Evolutionary conservation across 1,140 invertebrate species (phyloP).

Genomic region (Kradibia gibbosae): DNA sequence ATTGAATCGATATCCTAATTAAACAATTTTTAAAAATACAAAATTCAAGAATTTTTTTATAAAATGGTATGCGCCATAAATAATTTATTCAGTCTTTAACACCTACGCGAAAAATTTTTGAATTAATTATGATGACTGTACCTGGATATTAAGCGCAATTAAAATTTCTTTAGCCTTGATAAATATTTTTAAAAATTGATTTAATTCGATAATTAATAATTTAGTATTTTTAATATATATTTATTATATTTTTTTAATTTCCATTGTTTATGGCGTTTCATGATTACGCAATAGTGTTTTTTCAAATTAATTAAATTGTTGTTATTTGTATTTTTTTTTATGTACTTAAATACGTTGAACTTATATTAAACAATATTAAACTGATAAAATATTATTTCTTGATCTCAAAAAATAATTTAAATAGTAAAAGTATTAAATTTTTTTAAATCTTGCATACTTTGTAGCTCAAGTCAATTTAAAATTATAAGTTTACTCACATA

Average conservation of each 20-base stretch:
- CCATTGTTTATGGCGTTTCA: no score
- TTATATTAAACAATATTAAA: no score
- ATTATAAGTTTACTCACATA: conserved; percentile 35
- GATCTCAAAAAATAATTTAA: neutral
- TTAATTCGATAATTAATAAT: no score
- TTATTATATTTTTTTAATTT: neutral
- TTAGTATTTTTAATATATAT: neutral
- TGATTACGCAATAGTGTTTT: no score
- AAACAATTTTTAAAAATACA: conserved; percentile 5
- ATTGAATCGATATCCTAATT: no score
- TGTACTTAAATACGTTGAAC: no score
- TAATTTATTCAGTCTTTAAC: neutral
- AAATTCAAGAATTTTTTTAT: neutral
- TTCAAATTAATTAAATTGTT: no score
- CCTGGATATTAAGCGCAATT: neutral
- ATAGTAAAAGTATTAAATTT: neutral
- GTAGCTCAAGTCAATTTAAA: neutral
- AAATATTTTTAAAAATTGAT: no score
- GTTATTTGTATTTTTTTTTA: no score
- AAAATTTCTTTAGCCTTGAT: neutral
- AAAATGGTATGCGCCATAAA: neutral
- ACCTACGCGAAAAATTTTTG: neutral
- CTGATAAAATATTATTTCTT: neutral
- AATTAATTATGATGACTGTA: neutral
- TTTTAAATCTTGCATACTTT: neutral